Evolutionary conservation across 2,888 invertebrate species (phyloP).

Genomic region (Clunio marinus): DNA sequence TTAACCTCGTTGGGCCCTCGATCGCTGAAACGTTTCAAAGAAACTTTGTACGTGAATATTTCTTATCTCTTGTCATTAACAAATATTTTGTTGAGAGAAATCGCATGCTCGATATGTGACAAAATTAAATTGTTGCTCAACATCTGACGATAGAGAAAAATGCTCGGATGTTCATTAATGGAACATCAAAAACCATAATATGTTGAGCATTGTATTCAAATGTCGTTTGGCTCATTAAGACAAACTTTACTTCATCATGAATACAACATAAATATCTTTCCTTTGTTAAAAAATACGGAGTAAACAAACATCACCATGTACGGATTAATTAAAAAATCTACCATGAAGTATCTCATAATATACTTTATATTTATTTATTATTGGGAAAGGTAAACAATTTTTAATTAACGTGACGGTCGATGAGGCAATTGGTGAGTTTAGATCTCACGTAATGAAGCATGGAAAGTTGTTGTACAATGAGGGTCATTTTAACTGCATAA

Average conservation of each 20-base stretch:
- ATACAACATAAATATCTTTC: neutral
- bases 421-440: neutral
- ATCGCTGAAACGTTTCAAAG: neutral
- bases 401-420: constrained; percentile 21
- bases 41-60: neutral
- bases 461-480: too few species aligned
- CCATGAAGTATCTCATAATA: neutral
- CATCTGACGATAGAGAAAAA: constrained; percentile 21
- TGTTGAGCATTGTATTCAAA: constrained; percentile 24
- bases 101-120: too few species aligned
- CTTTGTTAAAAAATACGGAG: neutral
- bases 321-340: constrained; percentile 6
- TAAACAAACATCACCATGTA: constrained; percentile 7
- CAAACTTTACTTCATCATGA: neutral
- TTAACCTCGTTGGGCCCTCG: constrained; percentile 27
- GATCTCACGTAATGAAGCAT: too few species aligned
- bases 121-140: neutral
- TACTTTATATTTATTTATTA: constrained; percentile 10
- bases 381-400: constrained; percentile 6
- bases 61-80: constrained; percentile 11
- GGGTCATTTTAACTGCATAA: too few species aligned
- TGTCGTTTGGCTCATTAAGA: neutral
- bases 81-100: constrained; percentile 4
- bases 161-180: too few species aligned
- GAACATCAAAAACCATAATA: too few species aligned